Conservation (phyloP, 37 sponge, comb jelly and placozoan species). For the Dysidea cf. avara region DNA sequence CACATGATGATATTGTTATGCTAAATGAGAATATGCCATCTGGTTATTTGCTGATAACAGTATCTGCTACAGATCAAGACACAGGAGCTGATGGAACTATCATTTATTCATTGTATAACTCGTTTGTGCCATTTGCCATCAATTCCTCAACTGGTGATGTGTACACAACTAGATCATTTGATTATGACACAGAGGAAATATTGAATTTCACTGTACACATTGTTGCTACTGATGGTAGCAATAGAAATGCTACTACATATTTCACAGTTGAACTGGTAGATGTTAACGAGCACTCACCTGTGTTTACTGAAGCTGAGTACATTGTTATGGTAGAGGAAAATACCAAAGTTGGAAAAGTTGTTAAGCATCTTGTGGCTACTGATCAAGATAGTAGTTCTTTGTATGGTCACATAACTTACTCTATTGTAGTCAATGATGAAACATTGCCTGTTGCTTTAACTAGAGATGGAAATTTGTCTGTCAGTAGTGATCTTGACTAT, state of each 20-base stretch:
- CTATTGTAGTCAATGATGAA: neutral
- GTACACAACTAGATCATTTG: conserved; percentile 8
- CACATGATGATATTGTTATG: neutral
- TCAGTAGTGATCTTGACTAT: conserved; percentile 39
- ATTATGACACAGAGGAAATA: conserved; percentile 25
- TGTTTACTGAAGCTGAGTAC: conserved; percentile 10
- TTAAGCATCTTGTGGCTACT: conserved; percentile 9
- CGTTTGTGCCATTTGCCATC: neutral
- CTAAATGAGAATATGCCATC: conserved; percentile 8
- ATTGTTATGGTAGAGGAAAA: conserved; percentile 9
- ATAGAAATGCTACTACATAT: conserved; percentile 9
- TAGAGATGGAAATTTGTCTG: conserved; percentile 18
- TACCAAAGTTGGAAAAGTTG: conserved; percentile 9
- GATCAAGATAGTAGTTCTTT: conserved; percentile 25
- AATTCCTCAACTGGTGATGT: conserved; percentile 13
- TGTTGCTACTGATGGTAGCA: conserved; percentile 37
- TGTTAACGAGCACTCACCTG: conserved; percentile 22
- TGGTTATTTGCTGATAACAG: neutral
- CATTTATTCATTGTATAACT: neutral
- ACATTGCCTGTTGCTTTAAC: conserved; percentile 13
- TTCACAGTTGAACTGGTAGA: conserved; percentile 27
- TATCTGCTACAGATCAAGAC: conserved; percentile 30
- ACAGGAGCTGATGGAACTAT: neutral
- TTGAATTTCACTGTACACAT: conserved; percentile 19
- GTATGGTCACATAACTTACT: conserved; percentile 11